These are phyloP conservation scores for Hipparchia sbordonii DNA, from an alignment of 2,888 invertebrate species.

Conservation along the genomic window DNA sequence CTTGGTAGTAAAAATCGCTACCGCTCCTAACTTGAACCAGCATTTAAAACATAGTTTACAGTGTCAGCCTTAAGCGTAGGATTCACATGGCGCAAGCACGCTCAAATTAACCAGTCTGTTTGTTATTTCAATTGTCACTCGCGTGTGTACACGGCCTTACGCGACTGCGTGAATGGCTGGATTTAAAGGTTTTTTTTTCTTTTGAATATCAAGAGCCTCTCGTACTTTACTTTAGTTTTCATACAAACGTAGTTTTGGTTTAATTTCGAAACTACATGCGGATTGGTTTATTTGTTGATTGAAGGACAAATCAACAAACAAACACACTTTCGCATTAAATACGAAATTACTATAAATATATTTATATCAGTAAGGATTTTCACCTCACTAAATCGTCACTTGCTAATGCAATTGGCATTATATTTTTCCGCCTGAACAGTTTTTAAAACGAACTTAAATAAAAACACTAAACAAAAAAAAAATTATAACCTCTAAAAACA, in stretches of 20 bases:
- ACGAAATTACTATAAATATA: no score
- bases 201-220: no score
- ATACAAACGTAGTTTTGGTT: no score
- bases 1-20: no score
- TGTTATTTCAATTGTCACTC: conserved; percentile 49
- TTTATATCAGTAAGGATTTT: no score
- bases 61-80: conserved; percentile 44
- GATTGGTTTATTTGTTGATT: no score
- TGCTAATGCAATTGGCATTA: no score
- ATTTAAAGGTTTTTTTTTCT: not conserved
- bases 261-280: no score
- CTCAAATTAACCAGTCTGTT: conserved; percentile 49
- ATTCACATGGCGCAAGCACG: conserved; percentile 39
- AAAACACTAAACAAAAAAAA: not conserved
- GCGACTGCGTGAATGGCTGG: conserved; percentile 3
- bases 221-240: no score
- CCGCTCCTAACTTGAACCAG: conserved; percentile 30
- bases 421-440: not conserved
- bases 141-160: conserved; percentile 24
- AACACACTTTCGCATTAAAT: no score
- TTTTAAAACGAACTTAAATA: not conserved
- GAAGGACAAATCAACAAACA: no score
- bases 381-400: no score
- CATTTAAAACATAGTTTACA: conserved; percentile 45
- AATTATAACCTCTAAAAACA: not conserved